Evolutionary conservation across 2,113 vertebrate genomes (phyloP).

Genomic region (Typhlomys cinereus): DNA sequence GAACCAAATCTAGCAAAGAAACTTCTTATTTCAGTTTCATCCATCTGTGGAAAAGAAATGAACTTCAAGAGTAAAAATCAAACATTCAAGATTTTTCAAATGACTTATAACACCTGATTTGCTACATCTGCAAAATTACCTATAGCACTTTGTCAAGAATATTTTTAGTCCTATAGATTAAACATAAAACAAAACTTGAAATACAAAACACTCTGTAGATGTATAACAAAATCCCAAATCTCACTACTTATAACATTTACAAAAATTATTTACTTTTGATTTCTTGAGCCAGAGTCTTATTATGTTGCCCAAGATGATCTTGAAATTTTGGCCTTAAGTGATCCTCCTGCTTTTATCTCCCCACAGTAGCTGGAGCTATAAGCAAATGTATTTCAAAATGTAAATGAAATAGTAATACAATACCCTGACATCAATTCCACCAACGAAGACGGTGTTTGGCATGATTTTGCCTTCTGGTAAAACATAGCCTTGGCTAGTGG

Average conservation of each 20-base stretch:
- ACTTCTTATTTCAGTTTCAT: conserved; percentile 92
- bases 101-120: conserved; percentile 22
- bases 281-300: background rate
- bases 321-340: background rate
- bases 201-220: background rate
- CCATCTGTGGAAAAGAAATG: conserved; percentile 87
- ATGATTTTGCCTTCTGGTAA: conserved; percentile 95
- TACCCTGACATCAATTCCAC: conserved; percentile 96
- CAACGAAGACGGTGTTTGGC: conserved; percentile 97
- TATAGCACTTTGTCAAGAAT: background rate
- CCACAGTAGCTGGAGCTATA: background rate
- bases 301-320: background rate
- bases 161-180: conserved; percentile 1
- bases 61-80: conserved; percentile 67
- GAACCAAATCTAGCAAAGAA: conserved; percentile 92
- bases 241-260: background rate
- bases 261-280: background rate
- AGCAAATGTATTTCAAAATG: background rate
- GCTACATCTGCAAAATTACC: background rate
- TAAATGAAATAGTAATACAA: conserved; percentile 65
- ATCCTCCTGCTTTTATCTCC: background rate
- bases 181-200: conserved; percentile 35
- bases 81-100: conserved; percentile 42
- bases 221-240: conserved; percentile 5
- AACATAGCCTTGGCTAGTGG: conserved; percentile 92